phyloP scores from a whole-genome alignment of 30 jellyfish, hydroid and myxozoan genomes.

The Aurelia coerulea region DNA sequence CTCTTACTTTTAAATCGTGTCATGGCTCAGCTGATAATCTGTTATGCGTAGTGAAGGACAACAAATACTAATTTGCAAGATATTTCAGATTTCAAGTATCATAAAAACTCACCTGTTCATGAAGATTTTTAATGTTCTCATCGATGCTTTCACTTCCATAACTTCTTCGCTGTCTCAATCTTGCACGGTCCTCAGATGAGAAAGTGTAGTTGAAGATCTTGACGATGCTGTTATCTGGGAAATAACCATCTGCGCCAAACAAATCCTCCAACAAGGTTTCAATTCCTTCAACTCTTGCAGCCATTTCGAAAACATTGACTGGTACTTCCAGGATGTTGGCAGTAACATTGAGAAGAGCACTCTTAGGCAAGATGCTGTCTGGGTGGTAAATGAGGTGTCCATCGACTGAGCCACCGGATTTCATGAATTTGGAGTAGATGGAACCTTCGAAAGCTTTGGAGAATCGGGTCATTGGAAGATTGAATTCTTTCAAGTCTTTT shows the following conservation, averaged over 20 bases:
- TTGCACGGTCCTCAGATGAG: conserved; percentile 63
- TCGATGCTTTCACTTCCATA: conserved; percentile 23
- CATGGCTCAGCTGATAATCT: too few species aligned
- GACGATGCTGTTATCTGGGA: conserved; percentile 75
- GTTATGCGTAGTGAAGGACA: too few species aligned
- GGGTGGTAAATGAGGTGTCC: conserved; percentile 94
- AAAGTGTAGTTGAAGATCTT: conserved; percentile 70
- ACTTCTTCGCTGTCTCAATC: conserved; percentile 52
- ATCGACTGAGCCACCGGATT: conserved; percentile 90
- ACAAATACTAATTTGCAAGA: too few species aligned
- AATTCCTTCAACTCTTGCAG: conserved; percentile 91
- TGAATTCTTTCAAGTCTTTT: conserved; percentile 46
- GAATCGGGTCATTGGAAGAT: conserved; percentile 76
- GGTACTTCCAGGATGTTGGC: conserved; percentile 92
- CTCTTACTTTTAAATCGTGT: too few species aligned
- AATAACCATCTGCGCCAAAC: conserved; percentile 89
- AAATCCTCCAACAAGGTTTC: conserved; percentile 89
- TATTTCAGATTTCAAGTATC: too few species aligned
- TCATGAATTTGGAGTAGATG: conserved; percentile 59
- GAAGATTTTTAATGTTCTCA: conserved; percentile 61
- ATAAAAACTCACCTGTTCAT: conserved; percentile 48
- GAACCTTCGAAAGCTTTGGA: conserved; percentile 94
- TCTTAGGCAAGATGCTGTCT: conserved; percentile 90
- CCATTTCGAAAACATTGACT: conserved; percentile 87
- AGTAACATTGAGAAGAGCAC: conserved; percentile 87